Base-by-base conservation (phyloP, 2,113 vertebrate genomes). In the Dissostichus mawsoni region DNA sequence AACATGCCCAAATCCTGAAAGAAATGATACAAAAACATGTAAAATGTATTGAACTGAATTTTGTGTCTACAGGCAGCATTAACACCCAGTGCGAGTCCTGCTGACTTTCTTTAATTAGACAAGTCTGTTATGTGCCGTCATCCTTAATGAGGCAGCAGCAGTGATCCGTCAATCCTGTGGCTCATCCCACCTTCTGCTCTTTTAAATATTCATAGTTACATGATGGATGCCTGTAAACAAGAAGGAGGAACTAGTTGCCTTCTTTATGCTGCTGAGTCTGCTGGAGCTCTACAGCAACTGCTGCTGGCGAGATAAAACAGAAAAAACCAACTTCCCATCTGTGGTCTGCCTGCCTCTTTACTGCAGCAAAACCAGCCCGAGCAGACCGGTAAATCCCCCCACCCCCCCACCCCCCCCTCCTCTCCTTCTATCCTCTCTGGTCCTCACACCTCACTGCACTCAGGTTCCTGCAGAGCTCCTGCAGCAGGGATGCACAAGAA, bases 341-440 rank as follows among this genome's bases (percentile, higher is more conserved):
- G 76, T 62, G 29, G 59, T 53, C 77, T 77, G 69, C 64, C 82
- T 80, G 76, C 61, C n/a, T 82, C 68, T 78, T 48, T 67, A 91
- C 93, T 92, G 91, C 92, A 94, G 91, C 86, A 91, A 89, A 89
- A 88, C 66, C 72, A 77, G 69, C 62, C 61, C 29, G 17, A 75
- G 73, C 72, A 76, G 82, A 67, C 64, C 36, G 47, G 77, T 73
- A 80, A 69, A 80, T 44, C 71, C 80, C 70, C 64, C 80, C 69
- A 62, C 1, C 62, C 80, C 17, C 47, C 20, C 20, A 20, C 20
- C 8, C 14, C n/a, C 9, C 53, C 36, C 66, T n/a, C 25, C 8
- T 18, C 36, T 58, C 48, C 45, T 33, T 13, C 56, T 50, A 44
- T 53, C 69, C 72, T 62, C 77, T 33, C 84, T 52, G 70, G 56